These are phyloP conservation scores for Drosophila leonis DNA, from an alignment of 2,888 invertebrate genomes.

Conservation along the genomic window DNA sequence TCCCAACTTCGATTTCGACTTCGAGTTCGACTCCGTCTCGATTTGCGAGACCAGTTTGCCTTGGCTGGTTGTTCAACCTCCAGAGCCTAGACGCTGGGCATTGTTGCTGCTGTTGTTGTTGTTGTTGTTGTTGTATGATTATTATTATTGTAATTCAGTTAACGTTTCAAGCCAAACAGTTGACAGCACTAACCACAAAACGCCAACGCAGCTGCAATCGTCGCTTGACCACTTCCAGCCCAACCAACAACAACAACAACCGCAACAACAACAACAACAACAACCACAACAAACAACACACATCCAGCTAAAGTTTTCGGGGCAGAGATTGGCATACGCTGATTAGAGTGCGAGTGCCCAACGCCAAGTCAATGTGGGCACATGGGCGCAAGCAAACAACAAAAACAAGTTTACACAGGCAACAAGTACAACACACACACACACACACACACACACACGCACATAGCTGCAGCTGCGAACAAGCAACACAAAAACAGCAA, in stretches of 20 bases:
- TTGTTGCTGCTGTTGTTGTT: slow-evolving; percentile 13
- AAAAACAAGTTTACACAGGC: slow-evolving; percentile 57
- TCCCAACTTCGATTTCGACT: slow-evolving; percentile 9
- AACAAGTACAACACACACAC: slow-evolving; percentile 52
- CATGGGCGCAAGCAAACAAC: slow-evolving; percentile 30
- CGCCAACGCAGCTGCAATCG: slow-evolving; percentile 67
- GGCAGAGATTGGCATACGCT: slow-evolving; percentile 74
- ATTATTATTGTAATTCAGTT: slow-evolving; percentile 73
- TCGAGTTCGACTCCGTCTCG: background rate
- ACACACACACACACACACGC: slow-evolving; percentile 33
- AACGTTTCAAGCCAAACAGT: slow-evolving; percentile 38
- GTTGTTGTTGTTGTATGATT: slow-evolving; percentile 21
- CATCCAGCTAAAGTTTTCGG: slow-evolving; percentile 22
- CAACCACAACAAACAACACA: slow-evolving; percentile 4
- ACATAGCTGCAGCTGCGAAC: slow-evolving; percentile 40
- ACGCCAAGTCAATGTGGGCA: slow-evolving; percentile 56
- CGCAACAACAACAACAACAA: slow-evolving; percentile 20
- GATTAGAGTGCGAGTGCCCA: slow-evolving; percentile 67
- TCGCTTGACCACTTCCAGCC: slow-evolving; percentile 24
- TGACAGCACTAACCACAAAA: slow-evolving; percentile 34
- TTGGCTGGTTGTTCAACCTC: slow-evolving; percentile 80
- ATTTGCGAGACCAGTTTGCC: slow-evolving; percentile 79
- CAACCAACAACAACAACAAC: slow-evolving; percentile 3
- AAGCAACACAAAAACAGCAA: slow-evolving; percentile 33
- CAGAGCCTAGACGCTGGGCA: slow-evolving; percentile 41